Conservation (phyloP, 2,888 invertebrate species). For the Cosmorhoe ocellata region DNA sequence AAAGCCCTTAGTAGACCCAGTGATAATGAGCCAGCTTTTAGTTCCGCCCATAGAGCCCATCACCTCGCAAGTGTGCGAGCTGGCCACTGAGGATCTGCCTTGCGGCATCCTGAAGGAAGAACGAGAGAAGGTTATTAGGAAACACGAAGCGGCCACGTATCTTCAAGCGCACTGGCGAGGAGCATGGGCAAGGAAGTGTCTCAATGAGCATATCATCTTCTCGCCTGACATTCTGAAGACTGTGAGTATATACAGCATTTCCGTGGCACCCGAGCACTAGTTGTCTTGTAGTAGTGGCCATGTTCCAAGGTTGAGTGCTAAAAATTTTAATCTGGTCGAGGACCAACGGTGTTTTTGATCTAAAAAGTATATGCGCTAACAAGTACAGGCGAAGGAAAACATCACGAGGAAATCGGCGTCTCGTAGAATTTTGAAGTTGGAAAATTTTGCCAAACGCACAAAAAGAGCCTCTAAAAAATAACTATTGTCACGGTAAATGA, state of each 20-base stretch:
- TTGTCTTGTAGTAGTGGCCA: too few species aligned
- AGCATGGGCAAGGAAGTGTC: slow-evolving; percentile 57
- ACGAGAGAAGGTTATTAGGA: slow-evolving; percentile 54
- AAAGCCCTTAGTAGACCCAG: slow-evolving; percentile 40
- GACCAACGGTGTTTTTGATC: too few species aligned
- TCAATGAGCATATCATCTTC: slow-evolving; percentile 39
- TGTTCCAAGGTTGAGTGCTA: too few species aligned
- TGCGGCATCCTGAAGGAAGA: slow-evolving; percentile 63
- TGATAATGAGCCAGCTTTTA: slow-evolving; percentile 47
- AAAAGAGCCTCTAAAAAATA: too few species aligned
- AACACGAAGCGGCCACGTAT: slow-evolving; percentile 63
- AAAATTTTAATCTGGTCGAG: too few species aligned
- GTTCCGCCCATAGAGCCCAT: slow-evolving; percentile 38
- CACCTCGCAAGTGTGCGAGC: slow-evolving; percentile 57
- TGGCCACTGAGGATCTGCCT: slow-evolving; percentile 57
- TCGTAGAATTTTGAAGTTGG: too few species aligned
- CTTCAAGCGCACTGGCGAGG: slow-evolving; percentile 71
- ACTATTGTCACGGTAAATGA: too few species aligned
- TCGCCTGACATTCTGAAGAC: slow-evolving; percentile 55
- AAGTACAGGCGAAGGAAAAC: too few species aligned
- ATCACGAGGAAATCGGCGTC: too few species aligned
- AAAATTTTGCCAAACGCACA: too few species aligned
- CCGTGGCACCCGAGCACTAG: too few species aligned
- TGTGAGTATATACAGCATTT: slow-evolving; percentile 50
- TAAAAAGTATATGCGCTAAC: too few species aligned